Evolutionary conservation across 2,797 vertebrate species (phyloP), one percentile per base, ranked within the genome.

Genomic region (Helarctos malayanus): DNA sequence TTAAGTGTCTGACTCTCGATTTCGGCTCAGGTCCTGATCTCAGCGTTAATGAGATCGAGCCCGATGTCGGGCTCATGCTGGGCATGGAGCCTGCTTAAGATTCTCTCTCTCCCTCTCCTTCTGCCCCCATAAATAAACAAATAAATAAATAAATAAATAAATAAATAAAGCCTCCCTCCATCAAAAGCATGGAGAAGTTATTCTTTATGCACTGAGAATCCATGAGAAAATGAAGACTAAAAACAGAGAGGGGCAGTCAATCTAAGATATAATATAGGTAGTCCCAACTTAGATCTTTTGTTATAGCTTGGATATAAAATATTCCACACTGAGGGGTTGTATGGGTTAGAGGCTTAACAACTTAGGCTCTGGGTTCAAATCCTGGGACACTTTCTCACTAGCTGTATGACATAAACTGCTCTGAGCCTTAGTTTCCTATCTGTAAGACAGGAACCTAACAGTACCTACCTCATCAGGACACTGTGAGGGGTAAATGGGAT

Each of bases 311-410:
- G 52, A 27, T 47, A 71, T 52, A 84, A 92, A 85, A 79, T 73
- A 91, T 38, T 94, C 57, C 80, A 14, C 29, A 81, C 78, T 71
- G 21, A 89, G 49, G 69, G 63, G 38, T 12, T 59, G 21, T 52
- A 45, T 63, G 52, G 27, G 21, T 79, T 65, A 54, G 3, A 41
- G 45, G 14, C 4, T 68, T 94, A 63, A 93, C 13, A 92, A 56
- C 5, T 86, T 80, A 90, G 80, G 35, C 18, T 85, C 85, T 94
- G 65, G 63, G 78, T 47, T 97, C 92, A 84, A 73, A 87, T 73
- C 12, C 65, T 38, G 3, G 15, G 7, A n/a, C 15, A n/a, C n/a
- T 71, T 35, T 79, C 27, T 92, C 61, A 75, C 12, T 63, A 69
- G 25, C 90, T 56, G 6, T 7, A 32, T 57, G 56, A 79, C 4